Base-by-base conservation (phyloP, 1,140 invertebrate species). In the Pentalonia nigronervosa region DNA sequence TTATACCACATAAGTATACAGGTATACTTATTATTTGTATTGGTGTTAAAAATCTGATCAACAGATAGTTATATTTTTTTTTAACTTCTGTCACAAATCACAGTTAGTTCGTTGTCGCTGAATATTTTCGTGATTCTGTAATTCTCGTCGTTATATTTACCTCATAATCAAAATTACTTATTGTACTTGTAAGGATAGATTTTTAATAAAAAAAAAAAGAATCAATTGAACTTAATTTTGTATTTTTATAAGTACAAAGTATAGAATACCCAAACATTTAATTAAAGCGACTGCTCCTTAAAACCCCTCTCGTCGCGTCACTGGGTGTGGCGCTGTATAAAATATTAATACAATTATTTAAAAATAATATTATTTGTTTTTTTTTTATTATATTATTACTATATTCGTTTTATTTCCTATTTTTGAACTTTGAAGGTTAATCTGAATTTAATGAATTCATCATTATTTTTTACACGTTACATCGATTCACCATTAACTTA, bases 261-360 rank as follows among this genome's bases (percentile, higher is more conserved):
- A 76, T 30, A n/a, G 56, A n/a, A 67, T n/a, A n/a, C 60, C 60
- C 60, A 67, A 67, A 76, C 60, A 76, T 76, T 76, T 76, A 76
- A 14, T 76, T 76, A 14, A 4, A n/a, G 14, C 14, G n/a, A 6
- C 30, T 3, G 60, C 60, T 76, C n/a, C 60, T 76, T 76, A 76
- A n/a, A 67, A 76, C 1, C 60, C 60, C 14, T 76, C 11, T n/a
- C 4, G 60, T 1, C 30, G n/a, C 30, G 60, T 14, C 14, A 76
- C 14, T 76, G 60, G 60, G 60, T 76, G 60, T 76, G 60, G 60
- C 30, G 60, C 30, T 76, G 17, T 17, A n/a, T 76, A 76, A n/a
- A 76, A n/a, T 76, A 76, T 76, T 76, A 76, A 76, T 76, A 76
- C 60, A n/a, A 76, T 76, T 34, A 67, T 67, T 67, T n/a, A 30